Evolutionary conservation across 2,113 vertebrate genomes (phyloP).

Genomic region (Osmerus eperlanus): DNA sequence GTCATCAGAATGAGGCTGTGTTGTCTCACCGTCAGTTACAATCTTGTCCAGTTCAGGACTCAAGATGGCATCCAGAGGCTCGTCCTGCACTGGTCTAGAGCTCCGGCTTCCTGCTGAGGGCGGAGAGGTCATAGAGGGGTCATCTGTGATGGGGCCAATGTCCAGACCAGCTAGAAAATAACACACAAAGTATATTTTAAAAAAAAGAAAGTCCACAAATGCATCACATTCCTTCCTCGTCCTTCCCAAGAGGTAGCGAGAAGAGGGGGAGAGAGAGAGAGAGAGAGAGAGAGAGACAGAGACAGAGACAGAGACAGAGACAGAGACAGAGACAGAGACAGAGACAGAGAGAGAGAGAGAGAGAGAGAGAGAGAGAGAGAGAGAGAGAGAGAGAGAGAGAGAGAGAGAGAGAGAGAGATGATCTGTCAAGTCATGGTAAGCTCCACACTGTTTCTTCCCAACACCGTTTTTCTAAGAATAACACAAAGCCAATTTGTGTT

Average conservation of each 20-base stretch:
- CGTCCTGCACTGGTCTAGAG: slow-evolving; percentile 80
- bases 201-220: background rate
- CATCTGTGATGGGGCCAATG: slow-evolving; percentile 73
- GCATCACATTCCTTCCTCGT: background rate
- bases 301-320: slow-evolving; percentile 11
- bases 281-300: slow-evolving; percentile 14
- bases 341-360: slow-evolving; percentile 17
- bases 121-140: slow-evolving; percentile 73
- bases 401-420: slow-evolving; percentile 17
- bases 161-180: slow-evolving; percentile 79
- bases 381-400: slow-evolving; percentile 12
- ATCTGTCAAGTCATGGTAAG: slow-evolving; percentile 32
- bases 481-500: slow-evolving; percentile 37
- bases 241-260: slow-evolving; percentile 27
- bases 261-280: slow-evolving; percentile 20
- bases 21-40: slow-evolving; percentile 88
- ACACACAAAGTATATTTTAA: background rate
- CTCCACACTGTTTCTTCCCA: background rate
- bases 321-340: slow-evolving; percentile 9
- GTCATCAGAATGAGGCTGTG: background rate
- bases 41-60: slow-evolving; percentile 97
- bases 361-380: slow-evolving; percentile 20
- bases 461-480: slow-evolving; percentile 38
- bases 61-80: slow-evolving; percentile 91
- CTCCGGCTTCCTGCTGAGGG: slow-evolving; percentile 60